Percentiles rank a stretch among this genome's conserved stretches.
phyloP scores from a whole-genome alignment of 2,113 vertebrate species.

The Misgurnus mizolepis region DNA sequence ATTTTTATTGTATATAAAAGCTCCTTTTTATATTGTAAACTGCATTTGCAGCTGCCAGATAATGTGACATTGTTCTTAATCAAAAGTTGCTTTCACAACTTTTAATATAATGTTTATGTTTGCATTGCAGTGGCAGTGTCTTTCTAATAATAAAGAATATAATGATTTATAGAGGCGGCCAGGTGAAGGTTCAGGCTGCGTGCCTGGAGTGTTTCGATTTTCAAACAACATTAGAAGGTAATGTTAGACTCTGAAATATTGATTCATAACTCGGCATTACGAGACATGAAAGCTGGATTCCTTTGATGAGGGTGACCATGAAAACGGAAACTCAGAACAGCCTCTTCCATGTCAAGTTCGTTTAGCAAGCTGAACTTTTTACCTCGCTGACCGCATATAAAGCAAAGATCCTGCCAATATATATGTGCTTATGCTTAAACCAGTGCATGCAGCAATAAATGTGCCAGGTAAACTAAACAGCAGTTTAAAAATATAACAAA shows the following conservation, averaged over 20 bases:
- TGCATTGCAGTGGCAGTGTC: not conserved
- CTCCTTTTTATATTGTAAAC: too few species aligned
- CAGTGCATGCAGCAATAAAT: not conserved
- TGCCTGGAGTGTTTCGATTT: constrained; percentile 44
- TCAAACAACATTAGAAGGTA: constrained; percentile 56
- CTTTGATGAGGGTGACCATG: constrained; percentile 37
- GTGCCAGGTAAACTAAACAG: constrained; percentile 16
- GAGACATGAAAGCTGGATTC: constrained; percentile 51
- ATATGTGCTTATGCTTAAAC: not conserved
- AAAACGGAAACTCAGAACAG: constrained; percentile 42
- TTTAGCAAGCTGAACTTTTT: constrained; percentile 41
- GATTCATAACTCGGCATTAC: constrained; percentile 56
- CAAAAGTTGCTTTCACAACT: too few species aligned
- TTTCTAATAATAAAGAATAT: constrained; percentile 8
- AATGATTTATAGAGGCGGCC: constrained; percentile 36
- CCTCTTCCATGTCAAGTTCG: constrained; percentile 40
- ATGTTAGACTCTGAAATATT: constrained; percentile 55
- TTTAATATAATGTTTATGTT: not conserved
- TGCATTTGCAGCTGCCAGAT: too few species aligned
- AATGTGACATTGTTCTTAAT: too few species aligned
- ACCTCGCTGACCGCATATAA: constrained; percentile 10
- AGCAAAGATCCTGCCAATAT: constrained; percentile 2
- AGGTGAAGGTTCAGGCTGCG: constrained; percentile 7
- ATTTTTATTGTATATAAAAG: too few species aligned
- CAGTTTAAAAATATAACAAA: not conserved